These are phyloP conservation scores for Channallabes apus DNA, from an alignment of 2,797 vertebrate genomes.

Conservation along the genomic window DNA sequence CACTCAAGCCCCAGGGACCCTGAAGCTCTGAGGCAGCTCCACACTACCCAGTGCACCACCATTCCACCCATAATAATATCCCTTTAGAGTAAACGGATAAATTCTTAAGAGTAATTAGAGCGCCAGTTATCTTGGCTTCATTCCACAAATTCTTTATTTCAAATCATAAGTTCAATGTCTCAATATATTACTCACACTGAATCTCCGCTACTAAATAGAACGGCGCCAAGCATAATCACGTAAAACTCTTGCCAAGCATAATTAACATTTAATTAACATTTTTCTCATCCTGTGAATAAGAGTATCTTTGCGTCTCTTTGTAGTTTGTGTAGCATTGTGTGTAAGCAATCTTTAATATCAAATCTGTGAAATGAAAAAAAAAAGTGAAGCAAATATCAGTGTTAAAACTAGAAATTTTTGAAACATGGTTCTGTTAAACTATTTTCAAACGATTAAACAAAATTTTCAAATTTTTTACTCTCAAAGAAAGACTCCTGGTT, in stretches of 20 bases:
- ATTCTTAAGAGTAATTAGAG: neutral
- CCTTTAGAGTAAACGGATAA: neutral
- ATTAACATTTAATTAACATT: slow-evolving; percentile 1
- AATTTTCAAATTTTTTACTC: neutral
- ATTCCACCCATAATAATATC: neutral
- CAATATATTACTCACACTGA: neutral
- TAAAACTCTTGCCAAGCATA: neutral
- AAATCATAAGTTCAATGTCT: neutral
- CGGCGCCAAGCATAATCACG: neutral
- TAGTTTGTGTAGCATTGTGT: neutral
- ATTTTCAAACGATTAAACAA: neutral
- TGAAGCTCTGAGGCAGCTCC: neutral
- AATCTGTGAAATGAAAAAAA: neutral
- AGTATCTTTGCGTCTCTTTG: neutral
- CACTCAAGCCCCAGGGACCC: neutral
- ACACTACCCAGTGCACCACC: neutral
- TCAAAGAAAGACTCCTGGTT: neutral
- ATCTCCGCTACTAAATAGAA: neutral
- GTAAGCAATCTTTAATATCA: neutral
- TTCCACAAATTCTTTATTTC: neutral
- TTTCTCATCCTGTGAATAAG: neutral
- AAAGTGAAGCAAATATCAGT: neutral
- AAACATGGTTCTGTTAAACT: neutral
- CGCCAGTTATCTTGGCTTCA: neutral
- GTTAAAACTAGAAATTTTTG: neutral